Base-by-base conservation (phyloP, 92 coral and sea anemone species). In the Phenganax subtilis region DNA sequence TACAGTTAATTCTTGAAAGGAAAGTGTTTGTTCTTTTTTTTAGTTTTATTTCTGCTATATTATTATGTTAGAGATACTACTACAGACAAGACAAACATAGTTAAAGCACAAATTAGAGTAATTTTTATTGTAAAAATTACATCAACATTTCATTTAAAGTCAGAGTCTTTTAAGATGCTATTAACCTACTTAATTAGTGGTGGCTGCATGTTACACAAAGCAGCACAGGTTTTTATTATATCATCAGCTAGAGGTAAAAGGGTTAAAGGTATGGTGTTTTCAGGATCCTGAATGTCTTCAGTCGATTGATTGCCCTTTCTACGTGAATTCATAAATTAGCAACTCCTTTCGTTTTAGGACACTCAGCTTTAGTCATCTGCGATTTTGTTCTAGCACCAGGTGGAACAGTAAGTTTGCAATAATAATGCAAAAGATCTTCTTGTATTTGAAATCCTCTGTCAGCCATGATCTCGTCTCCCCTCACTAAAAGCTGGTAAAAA, bases 181-280 rank as follows among this genome's bases (percentile, higher is more conserved):
- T 12, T 15, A 61, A 61, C 20, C 16, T 69, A 17, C 16, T 51
- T 69, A 9, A 69, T 51, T 14, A 27, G 54, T 73, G 77, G 77
- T 52, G 77, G 77, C 61, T 73, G 77, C 77, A 73, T 73, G 54
- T 73, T 73, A 5, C 51, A n/a, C 9, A 73, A 51, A 73, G 61
- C 77, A 73, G 58, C 77, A 73, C 58, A 57, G 2, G 54, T 73
- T 12, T 51, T n/a, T 58, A 57, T 51, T 73, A 73, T 73, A 16
- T 73, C 58, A 54, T 73, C 77, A 73, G 58, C 51, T 9, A 73
- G 54, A 73, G 51, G 58, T 73, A 73, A 6, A 57, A 52, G 51
- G 51, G 77, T 73, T 73, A 73, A 73, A 9, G 77, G 77, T 54
- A 73, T 51, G 54, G 30, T 51, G 28, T 73, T 51, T 73, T 9